phyloP scores from a whole-genome alignment of 2,797 vertebrate genomes.

The Psittacula derbiana region DNA sequence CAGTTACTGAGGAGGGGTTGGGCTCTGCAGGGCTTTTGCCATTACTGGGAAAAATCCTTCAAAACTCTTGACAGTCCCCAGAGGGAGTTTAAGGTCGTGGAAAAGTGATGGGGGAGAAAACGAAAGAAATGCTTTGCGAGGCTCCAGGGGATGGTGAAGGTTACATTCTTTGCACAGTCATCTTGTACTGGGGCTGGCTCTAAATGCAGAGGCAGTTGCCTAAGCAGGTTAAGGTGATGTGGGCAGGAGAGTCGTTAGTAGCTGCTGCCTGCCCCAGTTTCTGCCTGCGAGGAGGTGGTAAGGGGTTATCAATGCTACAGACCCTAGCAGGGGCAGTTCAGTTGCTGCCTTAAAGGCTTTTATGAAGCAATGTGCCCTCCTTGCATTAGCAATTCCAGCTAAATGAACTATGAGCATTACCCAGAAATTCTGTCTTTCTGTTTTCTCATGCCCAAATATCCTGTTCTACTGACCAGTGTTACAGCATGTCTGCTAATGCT shows the following conservation, averaged over 20 bases:
- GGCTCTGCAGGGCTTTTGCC: background rate
- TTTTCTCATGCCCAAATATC: background rate
- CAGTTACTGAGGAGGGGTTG: background rate
- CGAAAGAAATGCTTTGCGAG: background rate
- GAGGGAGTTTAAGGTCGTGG: background rate
- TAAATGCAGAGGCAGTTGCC: background rate
- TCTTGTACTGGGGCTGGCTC: background rate
- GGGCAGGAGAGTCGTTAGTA: background rate
- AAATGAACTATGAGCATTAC: background rate
- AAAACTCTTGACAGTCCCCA: background rate
- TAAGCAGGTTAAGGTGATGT: background rate
- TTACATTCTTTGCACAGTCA: background rate
- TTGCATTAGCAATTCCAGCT: background rate
- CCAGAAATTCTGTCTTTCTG: background rate
- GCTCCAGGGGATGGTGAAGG: background rate
- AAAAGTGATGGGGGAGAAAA: background rate
- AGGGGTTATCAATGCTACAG: background rate
- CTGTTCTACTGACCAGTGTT: background rate
- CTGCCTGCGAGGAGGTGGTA: background rate
- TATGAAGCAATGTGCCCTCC: background rate
- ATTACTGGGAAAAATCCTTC: background rate
- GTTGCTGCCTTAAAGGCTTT: background rate
- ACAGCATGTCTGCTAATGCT: background rate
- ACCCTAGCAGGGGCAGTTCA: background rate
- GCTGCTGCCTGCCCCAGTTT: background rate